Base-by-base conservation (phyloP, 2,888 invertebrate species). In the Hyles lineata region DNA sequence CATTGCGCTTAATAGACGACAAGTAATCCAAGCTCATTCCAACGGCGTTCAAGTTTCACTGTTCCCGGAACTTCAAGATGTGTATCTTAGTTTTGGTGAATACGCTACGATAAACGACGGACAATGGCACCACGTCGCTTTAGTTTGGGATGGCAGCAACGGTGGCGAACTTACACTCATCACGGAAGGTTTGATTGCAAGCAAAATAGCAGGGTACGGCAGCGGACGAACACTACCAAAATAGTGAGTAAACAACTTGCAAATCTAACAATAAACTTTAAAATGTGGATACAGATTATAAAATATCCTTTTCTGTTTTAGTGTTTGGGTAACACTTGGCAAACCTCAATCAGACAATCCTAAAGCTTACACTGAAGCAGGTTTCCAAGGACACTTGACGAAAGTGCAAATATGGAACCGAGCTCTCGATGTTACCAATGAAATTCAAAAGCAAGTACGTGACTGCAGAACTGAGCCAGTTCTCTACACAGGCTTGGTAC, bases 111-210 rank as follows among this genome's bases (percentile, higher is more conserved):
- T 99, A 25, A 99, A 99, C 85, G 99, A 99, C 85, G 99, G 98
- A 5, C 98, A 98, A 86, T 99, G 99, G 99, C 99, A 99, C 94
- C 98, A 99, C 85, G 96, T 99, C 50, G 98, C 98, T 59, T 95
- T 99, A 72, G 97, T 98, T n/a, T 99, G 99, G 99, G 97, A 98
- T 85, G 98, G 98, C 59, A 96, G 95, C 74, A 96, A 97, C 73
- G 97, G 97, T 7, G 98, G 98, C 25, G 97, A 97, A 87, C 93
- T 99, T 63, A 98, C 98, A 73, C 95, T 99, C 32, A 98, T 99
- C 71, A 99, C 99, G n/a, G 99, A 99, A 95, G 98, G 99, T 62
- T 95, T 99, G 70, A 98, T 99, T 78, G 98, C 99, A 50, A 99
- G 98, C 89, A 98, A 98, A 89, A 96, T 98, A 77, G 98, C 97